These are phyloP conservation scores for Drosophila meridiana DNA, from an alignment of 2,888 invertebrate species.

Conservation along the genomic window DNA sequence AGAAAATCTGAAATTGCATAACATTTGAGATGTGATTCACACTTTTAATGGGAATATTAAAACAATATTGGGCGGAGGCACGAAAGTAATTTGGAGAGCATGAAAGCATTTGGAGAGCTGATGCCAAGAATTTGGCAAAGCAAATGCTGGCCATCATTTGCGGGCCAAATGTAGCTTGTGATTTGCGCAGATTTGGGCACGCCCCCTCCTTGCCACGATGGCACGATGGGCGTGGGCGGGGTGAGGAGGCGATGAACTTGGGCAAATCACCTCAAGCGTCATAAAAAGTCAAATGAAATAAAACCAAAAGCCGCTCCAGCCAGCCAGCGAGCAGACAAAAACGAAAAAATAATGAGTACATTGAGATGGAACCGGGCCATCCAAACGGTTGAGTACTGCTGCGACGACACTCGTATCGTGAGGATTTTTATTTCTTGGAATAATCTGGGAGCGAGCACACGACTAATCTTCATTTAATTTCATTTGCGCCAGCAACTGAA, in stretches of 20 bases:
- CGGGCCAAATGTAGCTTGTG: conserved; percentile 77
- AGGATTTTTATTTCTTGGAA: conserved; percentile 81
- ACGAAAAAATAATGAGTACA: conserved; percentile 75
- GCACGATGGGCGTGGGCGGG: background rate
- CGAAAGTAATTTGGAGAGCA: conserved; percentile 2
- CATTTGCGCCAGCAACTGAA: conserved; percentile 75
- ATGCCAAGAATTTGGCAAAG: conserved; percentile 5
- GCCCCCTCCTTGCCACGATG: conserved; percentile 21
- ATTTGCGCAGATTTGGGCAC: conserved; percentile 68
- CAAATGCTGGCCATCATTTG: conserved; percentile 73
- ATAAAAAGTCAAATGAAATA: conserved; percentile 77
- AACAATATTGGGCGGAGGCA: conserved; percentile 1
- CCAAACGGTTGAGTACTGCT: conserved; percentile 29
- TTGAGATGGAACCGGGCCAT: conserved; percentile 21
- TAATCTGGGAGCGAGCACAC: conserved; percentile 76
- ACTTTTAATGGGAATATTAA: conserved; percentile 4
- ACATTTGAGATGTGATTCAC: background rate
- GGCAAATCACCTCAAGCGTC: conserved; percentile 77
- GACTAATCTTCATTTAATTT: conserved; percentile 84
- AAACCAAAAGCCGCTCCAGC: conserved; percentile 62
- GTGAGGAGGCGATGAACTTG: conserved; percentile 45
- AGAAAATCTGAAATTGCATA: background rate
- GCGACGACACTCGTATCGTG: conserved; percentile 42
- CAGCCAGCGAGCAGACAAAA: conserved; percentile 40
- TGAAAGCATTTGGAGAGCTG: conserved; percentile 16